Percentiles rank a stretch among this genome's conserved stretches.
Evolutionary conservation across 2,888 invertebrate species (phyloP).

Genomic region (Nymphalis polychloros): DNA sequence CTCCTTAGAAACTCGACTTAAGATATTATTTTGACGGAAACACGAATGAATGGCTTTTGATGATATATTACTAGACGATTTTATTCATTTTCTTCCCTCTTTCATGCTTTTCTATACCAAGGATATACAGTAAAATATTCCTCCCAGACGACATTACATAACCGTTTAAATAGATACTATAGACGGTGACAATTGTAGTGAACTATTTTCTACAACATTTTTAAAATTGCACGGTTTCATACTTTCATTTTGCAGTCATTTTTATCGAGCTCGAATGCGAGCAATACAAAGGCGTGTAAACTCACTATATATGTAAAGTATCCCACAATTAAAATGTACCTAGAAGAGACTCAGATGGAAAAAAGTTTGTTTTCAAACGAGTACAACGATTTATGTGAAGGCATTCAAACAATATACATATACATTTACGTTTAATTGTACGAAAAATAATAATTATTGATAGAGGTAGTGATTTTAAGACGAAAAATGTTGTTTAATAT

Average conservation of each 20-base stretch:
- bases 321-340: slow-evolving; percentile 13
- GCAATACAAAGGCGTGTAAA: slow-evolving; percentile 68
- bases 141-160: background rate
- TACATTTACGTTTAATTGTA: background rate
- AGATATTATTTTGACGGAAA: too few relatives aligned
- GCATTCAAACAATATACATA: background rate
- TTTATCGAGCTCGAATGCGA: slow-evolving; percentile 70
- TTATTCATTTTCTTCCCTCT: too few relatives aligned
- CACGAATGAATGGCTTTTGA: too few relatives aligned
- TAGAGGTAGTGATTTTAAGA: too few relatives aligned
- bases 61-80: too few relatives aligned
- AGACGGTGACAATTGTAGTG: slow-evolving; percentile 1
- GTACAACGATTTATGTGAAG: background rate
- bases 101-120: too few relatives aligned
- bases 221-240: slow-evolving; percentile 23
- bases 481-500: too few relatives aligned
- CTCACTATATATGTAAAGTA: slow-evolving; percentile 40
- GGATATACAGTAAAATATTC: background rate
- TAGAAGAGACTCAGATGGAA: slow-evolving; percentile 14
- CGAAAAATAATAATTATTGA: background rate
- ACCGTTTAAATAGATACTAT: slow-evolving; percentile 2
- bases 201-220: slow-evolving; percentile 1
- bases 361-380: background rate
- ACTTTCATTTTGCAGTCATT: slow-evolving; percentile 49
- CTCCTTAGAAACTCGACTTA: too few relatives aligned